Percentiles rank a stretch among this genome's conserved stretches.
phyloP scores from a whole-genome alignment of 2,888 invertebrate species.

The Platerodrilus igneus region DNA sequence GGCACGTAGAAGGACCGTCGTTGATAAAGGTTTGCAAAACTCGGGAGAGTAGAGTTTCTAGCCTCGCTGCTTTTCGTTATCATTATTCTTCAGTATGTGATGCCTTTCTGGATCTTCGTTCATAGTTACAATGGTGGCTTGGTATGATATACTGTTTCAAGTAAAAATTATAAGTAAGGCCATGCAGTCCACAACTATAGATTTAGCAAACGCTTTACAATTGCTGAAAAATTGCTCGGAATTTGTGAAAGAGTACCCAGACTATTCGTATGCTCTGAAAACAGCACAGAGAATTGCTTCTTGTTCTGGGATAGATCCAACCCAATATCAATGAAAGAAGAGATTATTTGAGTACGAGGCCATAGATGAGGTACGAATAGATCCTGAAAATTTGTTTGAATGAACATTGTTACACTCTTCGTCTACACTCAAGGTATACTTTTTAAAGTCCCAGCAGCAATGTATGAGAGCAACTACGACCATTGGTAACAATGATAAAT shows the following conservation, averaged over 20 bases:
- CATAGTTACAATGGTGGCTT: slow-evolving; percentile 6
- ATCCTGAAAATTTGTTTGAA: slow-evolving; percentile 1
- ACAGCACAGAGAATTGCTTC: slow-evolving; percentile 3
- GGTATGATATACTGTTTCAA: slow-evolving; percentile 11
- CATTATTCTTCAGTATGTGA: slow-evolving; percentile 7
- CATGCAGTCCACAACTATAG: slow-evolving; percentile 6
- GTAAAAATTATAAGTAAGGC: slow-evolving; percentile 7
- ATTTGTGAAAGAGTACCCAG: slow-evolving; percentile 5
- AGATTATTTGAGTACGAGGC: slow-evolving; percentile 4
- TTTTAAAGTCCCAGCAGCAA: no score
- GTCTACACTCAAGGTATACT: no score
- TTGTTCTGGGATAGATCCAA: slow-evolving; percentile 2
- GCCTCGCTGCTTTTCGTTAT: slow-evolving; percentile 4
- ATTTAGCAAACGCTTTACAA: slow-evolving; percentile 6
- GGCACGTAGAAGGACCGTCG: not conserved
- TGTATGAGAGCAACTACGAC: no score
- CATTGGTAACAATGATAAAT: no score
- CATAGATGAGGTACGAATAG: not conserved
- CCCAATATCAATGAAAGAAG: slow-evolving; percentile 1
- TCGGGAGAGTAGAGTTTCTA: not conserved
- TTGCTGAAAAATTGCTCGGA: slow-evolving; percentile 5
- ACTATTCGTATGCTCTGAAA: not conserved
- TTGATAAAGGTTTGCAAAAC: not conserved
- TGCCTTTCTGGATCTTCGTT: slow-evolving; percentile 2
- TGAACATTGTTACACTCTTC: no score